Base-by-base conservation (phyloP, 2,797 vertebrate genomes). In the Dromococcyx pavoninus region DNA sequence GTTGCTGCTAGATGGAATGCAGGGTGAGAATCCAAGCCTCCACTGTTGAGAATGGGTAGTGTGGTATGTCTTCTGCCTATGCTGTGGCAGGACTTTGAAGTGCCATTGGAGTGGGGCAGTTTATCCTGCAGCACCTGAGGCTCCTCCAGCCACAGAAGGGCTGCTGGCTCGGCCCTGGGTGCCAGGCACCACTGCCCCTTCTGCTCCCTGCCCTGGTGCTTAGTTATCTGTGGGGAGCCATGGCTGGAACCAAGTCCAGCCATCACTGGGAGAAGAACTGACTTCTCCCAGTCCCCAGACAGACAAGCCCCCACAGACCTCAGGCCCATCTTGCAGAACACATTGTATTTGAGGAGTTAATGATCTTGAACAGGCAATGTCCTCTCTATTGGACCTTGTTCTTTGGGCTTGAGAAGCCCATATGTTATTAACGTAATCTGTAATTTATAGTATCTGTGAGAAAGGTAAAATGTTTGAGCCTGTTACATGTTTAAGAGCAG, bases 21-120 rank as follows among this genome's bases (percentile, higher is more conserved):
- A 44, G 24, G 9, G 19, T 61, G 22, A 28, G 32, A 62, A 60
- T 50, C 30, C 23, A 25, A 32, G 8, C 14, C 19, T 11, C 4
- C 28, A 1, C 4, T 13, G 1, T 1, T 0, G 2, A 35, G 6
- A 12, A 39, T 13, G 9, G 5, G 5, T 5, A 57, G 50, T 11
- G 5, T 32, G 11, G 64, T 11, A 5, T 53, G 7, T 6, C 9
- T 12, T 54, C 32, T 24, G 0, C 4, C 32, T 24, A 39, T 0
- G 0, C 10, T 0, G 0, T 22, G 15, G 46, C 18, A 61, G 39
- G 25, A 67, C 16, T 19, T 43, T 19, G 41, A 37, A 37, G 35
- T 11, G 10, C 23, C 3, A 0, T 3, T 25, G 41, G 5, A 30
- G 27, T 0, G 0, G 24, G 66, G 21, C 66, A 46, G 37, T 21